Percentiles rank a stretch among this genome's conserved stretches.
These are phyloP conservation scores for Smittia aterrima DNA, from an alignment of 2,888 invertebrate genomes.

Conservation along the genomic window DNA sequence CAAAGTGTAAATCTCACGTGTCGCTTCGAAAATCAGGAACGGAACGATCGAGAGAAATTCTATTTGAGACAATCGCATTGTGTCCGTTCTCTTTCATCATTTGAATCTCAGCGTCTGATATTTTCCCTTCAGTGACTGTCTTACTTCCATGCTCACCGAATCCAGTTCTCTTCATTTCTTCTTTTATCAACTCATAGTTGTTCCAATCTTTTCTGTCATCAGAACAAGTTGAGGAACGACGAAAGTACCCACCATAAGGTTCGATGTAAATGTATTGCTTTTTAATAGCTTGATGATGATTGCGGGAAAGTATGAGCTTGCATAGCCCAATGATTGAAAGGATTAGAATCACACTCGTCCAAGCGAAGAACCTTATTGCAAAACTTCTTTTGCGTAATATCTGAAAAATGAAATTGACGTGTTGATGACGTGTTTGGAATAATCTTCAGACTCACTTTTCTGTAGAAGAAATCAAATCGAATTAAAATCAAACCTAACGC, in stretches of 20 bases:
- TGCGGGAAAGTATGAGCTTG: slow-evolving; percentile 12
- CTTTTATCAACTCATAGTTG: neutral
- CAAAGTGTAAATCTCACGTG: slow-evolving; percentile 13
- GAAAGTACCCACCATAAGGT: slow-evolving; percentile 2
- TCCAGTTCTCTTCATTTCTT: slow-evolving; percentile 1
- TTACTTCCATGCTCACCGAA: slow-evolving; percentile 26
- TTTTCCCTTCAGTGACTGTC: slow-evolving; percentile 45
- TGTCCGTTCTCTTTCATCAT: slow-evolving; percentile 60
- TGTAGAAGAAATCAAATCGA: slow-evolving; percentile 15
- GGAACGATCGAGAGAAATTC: slow-evolving; percentile 58
- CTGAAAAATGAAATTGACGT: neutral
- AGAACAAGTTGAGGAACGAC: neutral
- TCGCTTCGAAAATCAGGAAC: slow-evolving; percentile 31
- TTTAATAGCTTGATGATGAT: slow-evolving; percentile 30
- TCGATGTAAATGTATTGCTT: slow-evolving; percentile 36
- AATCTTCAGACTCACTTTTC: neutral
- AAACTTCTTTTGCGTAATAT: slow-evolving; percentile 20
- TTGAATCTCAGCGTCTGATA: slow-evolving; percentile 50
- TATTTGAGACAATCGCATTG: slow-evolving; percentile 59
- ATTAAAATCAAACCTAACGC: neutral
- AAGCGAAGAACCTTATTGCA: neutral
- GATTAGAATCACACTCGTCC: neutral
- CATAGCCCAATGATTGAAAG: slow-evolving; percentile 3
- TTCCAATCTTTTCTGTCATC: slow-evolving; percentile 25
- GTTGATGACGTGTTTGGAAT: neutral